Conservation (phyloP, 2,797 vertebrate species). For the Acestrorhynchus altus region DNA sequence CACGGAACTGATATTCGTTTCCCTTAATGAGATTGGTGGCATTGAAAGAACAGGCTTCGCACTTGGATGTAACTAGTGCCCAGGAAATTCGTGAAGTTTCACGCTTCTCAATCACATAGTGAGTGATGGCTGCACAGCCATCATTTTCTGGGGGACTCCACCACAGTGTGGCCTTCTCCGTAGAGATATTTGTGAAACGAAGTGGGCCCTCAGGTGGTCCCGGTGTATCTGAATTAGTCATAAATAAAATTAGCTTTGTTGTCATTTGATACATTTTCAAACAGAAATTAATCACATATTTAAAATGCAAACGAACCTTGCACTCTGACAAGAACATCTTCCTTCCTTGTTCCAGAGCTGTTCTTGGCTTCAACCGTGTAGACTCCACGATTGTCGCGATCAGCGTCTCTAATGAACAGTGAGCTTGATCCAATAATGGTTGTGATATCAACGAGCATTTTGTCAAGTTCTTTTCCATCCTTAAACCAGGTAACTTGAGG, state of each 20-base stretch:
- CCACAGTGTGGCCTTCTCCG: conserved; percentile 95
- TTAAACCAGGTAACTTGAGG: conserved; percentile 95
- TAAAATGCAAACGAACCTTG: conserved; percentile 82
- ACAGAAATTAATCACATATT: neutral
- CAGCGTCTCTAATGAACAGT: conserved; percentile 90
- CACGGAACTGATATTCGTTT: conserved; percentile 98
- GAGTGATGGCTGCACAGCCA: conserved; percentile 89
- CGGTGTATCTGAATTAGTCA: conserved; percentile 84
- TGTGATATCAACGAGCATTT: conserved; percentile 89
- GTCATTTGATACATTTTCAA: neutral
- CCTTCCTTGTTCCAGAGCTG: conserved; percentile 86
- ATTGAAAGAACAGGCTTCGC: conserved; percentile 92
- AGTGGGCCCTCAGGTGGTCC: conserved; percentile 94
- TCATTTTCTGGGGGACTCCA: conserved; percentile 98
- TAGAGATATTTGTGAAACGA: conserved; percentile 92
- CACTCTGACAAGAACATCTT: conserved; percentile 92
- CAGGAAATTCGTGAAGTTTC: conserved; percentile 96
- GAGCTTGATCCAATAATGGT: conserved; percentile 88
- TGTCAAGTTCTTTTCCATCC: conserved; percentile 94
- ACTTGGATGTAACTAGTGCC: conserved; percentile 92
- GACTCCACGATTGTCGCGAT: conserved; percentile 91
- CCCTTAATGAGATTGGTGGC: conserved; percentile 93
- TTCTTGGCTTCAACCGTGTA: conserved; percentile 96
- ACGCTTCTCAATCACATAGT: conserved; percentile 97
- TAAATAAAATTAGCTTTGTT: conserved; percentile 19